phyloP scores from a whole-genome alignment of 2,888 invertebrate genomes.

The Acanthacorydalis orientalis region DNA sequence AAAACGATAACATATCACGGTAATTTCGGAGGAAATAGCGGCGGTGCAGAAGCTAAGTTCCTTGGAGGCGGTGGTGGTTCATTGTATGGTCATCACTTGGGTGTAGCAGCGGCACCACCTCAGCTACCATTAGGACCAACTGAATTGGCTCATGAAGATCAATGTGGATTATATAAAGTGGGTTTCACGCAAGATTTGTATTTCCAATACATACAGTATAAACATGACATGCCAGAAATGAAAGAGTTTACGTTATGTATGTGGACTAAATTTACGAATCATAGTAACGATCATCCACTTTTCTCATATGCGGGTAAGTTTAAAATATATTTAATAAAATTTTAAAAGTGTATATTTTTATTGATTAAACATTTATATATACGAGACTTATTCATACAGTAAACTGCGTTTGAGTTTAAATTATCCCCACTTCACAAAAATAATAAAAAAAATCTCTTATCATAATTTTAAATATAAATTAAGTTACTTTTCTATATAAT shows the following conservation, averaged over 20 bases:
- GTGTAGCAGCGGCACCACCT: neutral
- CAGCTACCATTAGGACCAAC: neutral
- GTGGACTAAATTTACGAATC: slow-evolving; percentile 71
- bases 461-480: too few relatives aligned
- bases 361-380: too few relatives aligned
- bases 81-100: neutral
- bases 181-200: slow-evolving; percentile 38
- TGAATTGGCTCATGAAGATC: slow-evolving; percentile 14
- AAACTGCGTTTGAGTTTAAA: too few relatives aligned
- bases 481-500: too few relatives aligned
- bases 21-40: neutral
- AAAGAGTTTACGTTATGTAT: slow-evolving; percentile 72
- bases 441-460: too few relatives aligned
- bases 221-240: slow-evolving; percentile 50
- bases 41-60: neutral
- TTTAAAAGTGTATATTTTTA: too few relatives aligned
- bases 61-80: neutral
- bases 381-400: too few relatives aligned
- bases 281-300: slow-evolving; percentile 64
- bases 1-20: neutral
- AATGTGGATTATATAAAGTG: slow-evolving; percentile 36
- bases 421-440: too few relatives aligned
- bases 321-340: too few relatives aligned
- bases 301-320: slow-evolving; percentile 67
- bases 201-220: slow-evolving; percentile 59